Conservation (phyloP, 2,797 vertebrate genomes). For the Gouania willdenowi region DNA sequence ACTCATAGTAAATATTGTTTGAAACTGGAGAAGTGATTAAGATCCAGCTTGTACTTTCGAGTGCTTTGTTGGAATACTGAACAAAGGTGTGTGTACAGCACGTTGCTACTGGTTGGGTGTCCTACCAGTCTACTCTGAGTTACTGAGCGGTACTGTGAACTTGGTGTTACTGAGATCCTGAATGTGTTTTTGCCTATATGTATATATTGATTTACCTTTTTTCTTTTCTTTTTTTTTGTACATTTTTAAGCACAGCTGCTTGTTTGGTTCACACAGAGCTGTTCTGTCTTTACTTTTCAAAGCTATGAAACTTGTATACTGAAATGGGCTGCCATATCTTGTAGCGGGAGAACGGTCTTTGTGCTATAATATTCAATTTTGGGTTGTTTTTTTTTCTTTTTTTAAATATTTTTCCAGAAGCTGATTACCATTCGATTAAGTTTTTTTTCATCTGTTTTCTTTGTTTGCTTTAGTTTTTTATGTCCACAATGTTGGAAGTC, state of each 20-base stretch:
- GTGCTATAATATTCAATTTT: too few relatives aligned
- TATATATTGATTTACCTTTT: too few relatives aligned
- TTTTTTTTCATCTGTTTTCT: too few relatives aligned
- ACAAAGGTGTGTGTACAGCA: constrained; percentile 4
- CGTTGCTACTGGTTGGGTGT: constrained; percentile 12
- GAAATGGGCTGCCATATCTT: constrained; percentile 34
- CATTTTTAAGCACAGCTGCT: constrained; percentile 37
- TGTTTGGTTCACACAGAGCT: constrained; percentile 20
- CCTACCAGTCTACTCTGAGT: constrained; percentile 9
- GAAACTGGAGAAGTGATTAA: constrained; percentile 16
- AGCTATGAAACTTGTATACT: constrained; percentile 22
- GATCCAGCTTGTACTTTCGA: not conserved
- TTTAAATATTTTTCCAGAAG: too few relatives aligned
- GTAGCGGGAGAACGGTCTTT: constrained; percentile 12
- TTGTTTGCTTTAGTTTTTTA: constrained; percentile 15
- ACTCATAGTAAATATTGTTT: constrained; percentile 6
- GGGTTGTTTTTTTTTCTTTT: too few relatives aligned
- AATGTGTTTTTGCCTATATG: constrained; percentile 15
- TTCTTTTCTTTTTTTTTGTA: constrained; percentile 13
- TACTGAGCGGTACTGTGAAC: constrained; percentile 56
- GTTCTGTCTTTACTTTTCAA: constrained; percentile 15
- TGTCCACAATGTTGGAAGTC: constrained; percentile 16
- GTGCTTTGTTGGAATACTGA: not conserved
- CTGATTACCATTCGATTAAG: constrained; percentile 10
- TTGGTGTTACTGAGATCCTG: constrained; percentile 39